Percentiles rank a stretch among this genome's conserved stretches.
These are phyloP conservation scores for Nibea albiflora DNA, from an alignment of 2,113 vertebrate species.

Conservation along the genomic window DNA sequence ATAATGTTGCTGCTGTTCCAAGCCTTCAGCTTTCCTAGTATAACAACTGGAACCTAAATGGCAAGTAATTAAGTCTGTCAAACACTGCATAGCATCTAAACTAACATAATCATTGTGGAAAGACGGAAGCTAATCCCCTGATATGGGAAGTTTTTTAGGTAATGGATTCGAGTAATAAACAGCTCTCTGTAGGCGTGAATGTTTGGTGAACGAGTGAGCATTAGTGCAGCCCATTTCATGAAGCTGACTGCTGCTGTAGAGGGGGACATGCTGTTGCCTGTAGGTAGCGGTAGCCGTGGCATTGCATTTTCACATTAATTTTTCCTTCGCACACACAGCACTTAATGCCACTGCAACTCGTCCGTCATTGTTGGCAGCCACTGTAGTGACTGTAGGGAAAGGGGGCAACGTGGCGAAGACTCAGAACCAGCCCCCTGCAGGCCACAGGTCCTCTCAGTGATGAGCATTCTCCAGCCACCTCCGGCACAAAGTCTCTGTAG, in stretches of 20 bases:
- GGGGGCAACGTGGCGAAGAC: no score
- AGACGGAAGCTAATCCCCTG: slow-evolving; percentile 25
- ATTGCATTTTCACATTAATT: slow-evolving; percentile 4
- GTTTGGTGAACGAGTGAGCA: slow-evolving; percentile 9
- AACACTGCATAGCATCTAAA: slow-evolving; percentile 23
- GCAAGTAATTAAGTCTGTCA: slow-evolving; percentile 9
- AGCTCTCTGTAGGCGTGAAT: background rate
- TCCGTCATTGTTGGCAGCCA: background rate
- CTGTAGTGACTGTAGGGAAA: background rate
- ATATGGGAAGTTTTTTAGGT: slow-evolving; percentile 1
- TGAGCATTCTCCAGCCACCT: background rate
- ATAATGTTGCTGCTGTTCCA: background rate
- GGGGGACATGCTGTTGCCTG: background rate
- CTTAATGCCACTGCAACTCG: background rate
- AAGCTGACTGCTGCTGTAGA: background rate
- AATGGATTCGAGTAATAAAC: slow-evolving; percentile 13
- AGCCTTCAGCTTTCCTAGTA: background rate
- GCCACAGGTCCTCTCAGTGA: background rate
- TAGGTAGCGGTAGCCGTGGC: slow-evolving; percentile 1
- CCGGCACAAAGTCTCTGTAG: background rate
- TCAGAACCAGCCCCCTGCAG: background rate
- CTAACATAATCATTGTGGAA: slow-evolving; percentile 13
- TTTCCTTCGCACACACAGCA: background rate
- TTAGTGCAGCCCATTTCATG: background rate
- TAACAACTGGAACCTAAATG: slow-evolving; percentile 5